phyloP scores from a whole-genome alignment of 2,113 vertebrate genomes.

The Cavia aperea region DNA sequence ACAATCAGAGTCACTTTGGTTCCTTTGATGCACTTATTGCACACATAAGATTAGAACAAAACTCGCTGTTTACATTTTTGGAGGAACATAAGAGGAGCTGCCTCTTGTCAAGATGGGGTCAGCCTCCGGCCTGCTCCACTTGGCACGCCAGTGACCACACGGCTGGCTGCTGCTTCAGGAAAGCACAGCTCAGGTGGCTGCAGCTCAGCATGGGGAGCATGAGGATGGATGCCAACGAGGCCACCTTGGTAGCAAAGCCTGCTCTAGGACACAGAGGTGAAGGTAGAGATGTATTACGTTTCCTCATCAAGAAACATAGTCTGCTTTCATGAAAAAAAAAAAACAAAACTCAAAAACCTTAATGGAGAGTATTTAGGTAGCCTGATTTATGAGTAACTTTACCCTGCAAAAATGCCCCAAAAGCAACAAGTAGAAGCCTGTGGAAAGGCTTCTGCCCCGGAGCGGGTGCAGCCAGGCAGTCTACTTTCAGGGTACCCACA shows the following conservation, averaged over 20 bases:
- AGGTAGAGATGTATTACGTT: not conserved
- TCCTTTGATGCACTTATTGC: conserved; percentile 14
- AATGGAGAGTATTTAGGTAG: accelerated
- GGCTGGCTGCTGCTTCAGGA: not conserved
- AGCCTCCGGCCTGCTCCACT: not conserved
- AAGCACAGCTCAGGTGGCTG: not conserved
- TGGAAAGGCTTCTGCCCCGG: conserved; percentile 54
- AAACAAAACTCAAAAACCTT: not conserved
- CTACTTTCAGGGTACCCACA: not conserved
- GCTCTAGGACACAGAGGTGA: not conserved
- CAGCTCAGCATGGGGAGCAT: not conserved
- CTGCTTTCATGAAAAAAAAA: not conserved
- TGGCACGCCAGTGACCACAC: not conserved
- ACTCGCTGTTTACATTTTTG: not conserved
- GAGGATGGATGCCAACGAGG: not conserved
- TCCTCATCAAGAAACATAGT: not conserved
- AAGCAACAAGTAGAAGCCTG: conserved; percentile 34
- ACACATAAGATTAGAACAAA: not conserved
- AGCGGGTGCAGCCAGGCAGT: conserved; percentile 24
- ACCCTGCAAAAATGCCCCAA: not conserved
- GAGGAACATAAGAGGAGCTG: not conserved
- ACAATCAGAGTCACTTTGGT: not conserved
- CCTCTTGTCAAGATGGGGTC: not conserved
- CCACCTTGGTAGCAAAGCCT: not conserved
- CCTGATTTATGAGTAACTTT: accelerated